A percentile compares a stretch with the other conserved stretches of the same genome.
These are phyloP conservation scores for Rhagoletis pomonella DNA, from an alignment of 1,140 invertebrate species.

Conservation along the genomic window DNA sequence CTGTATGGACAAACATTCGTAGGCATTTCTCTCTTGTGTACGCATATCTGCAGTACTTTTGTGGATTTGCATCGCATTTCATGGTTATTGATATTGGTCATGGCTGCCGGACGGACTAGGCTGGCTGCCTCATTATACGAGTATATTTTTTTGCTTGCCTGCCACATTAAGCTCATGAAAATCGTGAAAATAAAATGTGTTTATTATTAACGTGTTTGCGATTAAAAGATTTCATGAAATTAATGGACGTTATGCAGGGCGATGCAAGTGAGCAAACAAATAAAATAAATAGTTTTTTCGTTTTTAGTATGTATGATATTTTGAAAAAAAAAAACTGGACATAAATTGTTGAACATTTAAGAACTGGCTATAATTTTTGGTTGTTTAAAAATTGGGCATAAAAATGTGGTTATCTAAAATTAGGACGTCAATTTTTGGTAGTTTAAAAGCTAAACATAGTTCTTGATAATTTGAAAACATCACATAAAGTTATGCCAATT, in stretches of 20 bases:
- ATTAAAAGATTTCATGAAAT: neutral
- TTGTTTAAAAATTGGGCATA: too few relatives aligned
- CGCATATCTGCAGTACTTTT: neutral
- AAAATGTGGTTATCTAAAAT: too few relatives aligned
- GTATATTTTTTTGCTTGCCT: neutral
- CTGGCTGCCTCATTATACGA: neutral
- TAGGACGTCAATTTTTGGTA: too few relatives aligned
- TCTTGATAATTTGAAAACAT: too few relatives aligned
- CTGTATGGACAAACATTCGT: neutral
- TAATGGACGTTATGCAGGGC: neutral
- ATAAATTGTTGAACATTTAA: too few relatives aligned
- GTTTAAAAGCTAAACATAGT: too few relatives aligned
- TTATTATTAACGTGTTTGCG: constrained; percentile 28
- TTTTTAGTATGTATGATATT: neutral
- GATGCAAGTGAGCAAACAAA: too few relatives aligned
- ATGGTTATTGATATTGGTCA: neutral
- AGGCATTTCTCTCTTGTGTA: neutral
- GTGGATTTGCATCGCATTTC: constrained; percentile 21
- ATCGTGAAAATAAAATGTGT: neutral
- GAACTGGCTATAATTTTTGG: too few relatives aligned
- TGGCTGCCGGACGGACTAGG: neutral
- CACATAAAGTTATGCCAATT: too few relatives aligned
- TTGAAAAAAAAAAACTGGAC: too few relatives aligned
- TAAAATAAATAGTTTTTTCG: neutral
- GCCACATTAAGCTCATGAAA: constrained; percentile 10